Conservation (phyloP, 1,140 invertebrate genomes). For the Bilobella aurantiaca region DNA sequence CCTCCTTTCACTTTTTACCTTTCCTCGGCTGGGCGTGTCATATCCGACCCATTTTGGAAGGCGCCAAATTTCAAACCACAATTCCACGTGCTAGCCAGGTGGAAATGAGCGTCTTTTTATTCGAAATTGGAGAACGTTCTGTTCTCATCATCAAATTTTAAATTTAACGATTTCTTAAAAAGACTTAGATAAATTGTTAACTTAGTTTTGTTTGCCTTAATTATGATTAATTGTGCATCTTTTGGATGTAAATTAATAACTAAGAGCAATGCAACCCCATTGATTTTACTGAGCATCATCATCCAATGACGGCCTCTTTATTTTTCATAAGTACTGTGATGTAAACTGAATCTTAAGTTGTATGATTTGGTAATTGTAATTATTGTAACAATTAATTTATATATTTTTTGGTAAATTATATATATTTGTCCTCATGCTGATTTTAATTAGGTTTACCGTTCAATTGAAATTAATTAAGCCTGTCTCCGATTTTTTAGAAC, state of each 20-base stretch:
- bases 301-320: background rate
- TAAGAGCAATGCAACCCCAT: background rate
- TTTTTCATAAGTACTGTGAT: background rate
- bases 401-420: too few species aligned
- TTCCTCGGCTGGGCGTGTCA: background rate
- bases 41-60: background rate
- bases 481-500: too few species aligned
- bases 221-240: too few species aligned
- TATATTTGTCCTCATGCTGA: too few species aligned
- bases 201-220: background rate
- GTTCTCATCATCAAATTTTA: background rate
- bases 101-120: background rate
- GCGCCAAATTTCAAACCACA: background rate
- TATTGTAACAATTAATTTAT: too few species aligned
- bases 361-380: too few species aligned
- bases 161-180: background rate
- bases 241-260: too few species aligned
- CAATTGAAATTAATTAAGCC: too few species aligned
- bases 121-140: too few species aligned
- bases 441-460: too few species aligned
- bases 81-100: background rate
- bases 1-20: background rate
- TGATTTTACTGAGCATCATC: background rate
- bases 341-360: too few species aligned
- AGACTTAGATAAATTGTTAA: background rate